Evolutionary conservation across 2,888 invertebrate species (phyloP).

Genomic region (Melieria omissa): DNA sequence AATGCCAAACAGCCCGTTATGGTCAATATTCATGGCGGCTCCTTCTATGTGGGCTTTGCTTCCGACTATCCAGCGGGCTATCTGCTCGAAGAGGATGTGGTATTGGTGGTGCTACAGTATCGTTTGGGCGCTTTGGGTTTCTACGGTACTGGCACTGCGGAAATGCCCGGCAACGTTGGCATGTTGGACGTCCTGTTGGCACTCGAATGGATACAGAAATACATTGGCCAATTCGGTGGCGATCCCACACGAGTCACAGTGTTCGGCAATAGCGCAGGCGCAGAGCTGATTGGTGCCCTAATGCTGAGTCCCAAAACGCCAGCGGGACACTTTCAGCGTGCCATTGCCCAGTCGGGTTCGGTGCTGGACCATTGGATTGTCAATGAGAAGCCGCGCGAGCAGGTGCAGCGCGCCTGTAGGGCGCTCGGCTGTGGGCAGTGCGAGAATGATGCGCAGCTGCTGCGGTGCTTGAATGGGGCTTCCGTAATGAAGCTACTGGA

Average conservation of each 20-base stretch:
- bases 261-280: slow-evolving; percentile 70
- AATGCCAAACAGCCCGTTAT: slow-evolving; percentile 62
- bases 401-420: slow-evolving; percentile 57
- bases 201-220: slow-evolving; percentile 69
- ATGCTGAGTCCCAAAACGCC: slow-evolving; percentile 65
- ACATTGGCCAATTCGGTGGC: slow-evolving; percentile 69
- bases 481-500: slow-evolving; percentile 53
- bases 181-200: slow-evolving; percentile 68
- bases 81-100: slow-evolving; percentile 68
- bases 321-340: slow-evolving; percentile 65
- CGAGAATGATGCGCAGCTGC: slow-evolving; percentile 46
- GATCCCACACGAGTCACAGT: slow-evolving; percentile 68
- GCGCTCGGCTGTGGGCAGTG: slow-evolving; percentile 53
- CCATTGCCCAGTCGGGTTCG: slow-evolving; percentile 70
- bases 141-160: slow-evolving; percentile 67
- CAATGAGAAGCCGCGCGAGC: slow-evolving; percentile 61
- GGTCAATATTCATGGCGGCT: slow-evolving; percentile 67
- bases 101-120: slow-evolving; percentile 69
- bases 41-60: slow-evolving; percentile 64
- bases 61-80: slow-evolving; percentile 63
- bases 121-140: slow-evolving; percentile 69
- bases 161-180: slow-evolving; percentile 70
- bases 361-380: slow-evolving; percentile 68
- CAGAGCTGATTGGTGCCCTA: slow-evolving; percentile 66
- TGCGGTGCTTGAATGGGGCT: slow-evolving; percentile 56